phyloP scores from a whole-genome alignment of 2,113 vertebrate species.

The Eudyptes chrysolophus region DNA sequence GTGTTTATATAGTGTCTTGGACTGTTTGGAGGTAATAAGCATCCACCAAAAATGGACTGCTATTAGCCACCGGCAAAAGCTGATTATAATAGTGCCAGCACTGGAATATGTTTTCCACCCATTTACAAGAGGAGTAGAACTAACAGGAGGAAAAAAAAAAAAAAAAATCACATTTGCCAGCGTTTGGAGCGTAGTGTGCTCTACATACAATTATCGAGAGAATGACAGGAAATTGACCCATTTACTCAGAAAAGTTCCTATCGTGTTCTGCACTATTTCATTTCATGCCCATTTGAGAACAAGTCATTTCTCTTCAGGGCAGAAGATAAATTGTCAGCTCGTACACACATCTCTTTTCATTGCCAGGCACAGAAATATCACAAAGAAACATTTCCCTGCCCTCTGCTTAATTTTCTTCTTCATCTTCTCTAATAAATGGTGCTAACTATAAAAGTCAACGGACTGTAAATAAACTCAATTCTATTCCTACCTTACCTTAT shows the following conservation, averaged over 20 bases:
- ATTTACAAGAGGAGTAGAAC: conserved; percentile 64
- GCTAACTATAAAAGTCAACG: conserved; percentile 53
- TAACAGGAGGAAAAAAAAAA: neutral
- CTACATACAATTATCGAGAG: conserved; percentile 65
- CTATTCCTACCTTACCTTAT: conserved; percentile 39
- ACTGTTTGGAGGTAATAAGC: conserved; percentile 64
- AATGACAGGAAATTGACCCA: conserved; percentile 71
- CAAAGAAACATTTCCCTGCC: conserved; percentile 6
- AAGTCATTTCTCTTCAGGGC: conserved; percentile 65
- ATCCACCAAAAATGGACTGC: conserved; percentile 64
- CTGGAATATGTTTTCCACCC: conserved; percentile 60
- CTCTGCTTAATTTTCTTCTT: conserved; percentile 43
- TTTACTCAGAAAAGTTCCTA: conserved; percentile 58
- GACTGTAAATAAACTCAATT: conserved; percentile 49
- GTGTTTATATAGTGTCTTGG: conserved; percentile 59
- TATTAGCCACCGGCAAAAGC: conserved; percentile 67
- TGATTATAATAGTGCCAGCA: conserved; percentile 63
- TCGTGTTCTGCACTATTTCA: conserved; percentile 59
- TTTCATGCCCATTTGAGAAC: conserved; percentile 71
- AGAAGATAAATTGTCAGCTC: conserved; percentile 57
- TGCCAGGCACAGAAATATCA: conserved; percentile 58
- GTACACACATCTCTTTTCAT: conserved; percentile 46
- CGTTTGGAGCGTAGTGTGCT: neutral
- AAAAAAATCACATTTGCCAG: neutral
- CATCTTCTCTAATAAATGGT: conserved; percentile 47